Percentiles rank a stretch among this genome's conserved stretches.
Conservation (phyloP, 2,113 vertebrate species). For the Paramisgurnus dabryanus region DNA sequence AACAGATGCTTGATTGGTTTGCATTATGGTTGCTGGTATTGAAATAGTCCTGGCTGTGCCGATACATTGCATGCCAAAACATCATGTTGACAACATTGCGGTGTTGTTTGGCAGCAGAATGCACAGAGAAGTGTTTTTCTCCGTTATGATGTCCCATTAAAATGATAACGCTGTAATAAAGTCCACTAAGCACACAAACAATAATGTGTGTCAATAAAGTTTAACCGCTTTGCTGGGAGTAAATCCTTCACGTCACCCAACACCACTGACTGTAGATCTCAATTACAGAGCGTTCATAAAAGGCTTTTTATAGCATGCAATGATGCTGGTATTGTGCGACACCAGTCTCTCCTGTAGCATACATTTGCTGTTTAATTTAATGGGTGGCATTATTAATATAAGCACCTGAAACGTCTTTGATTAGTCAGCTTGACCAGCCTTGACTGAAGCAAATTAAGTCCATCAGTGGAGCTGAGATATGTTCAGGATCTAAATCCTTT, state of each 20-base stretch:
- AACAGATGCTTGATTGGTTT: neutral
- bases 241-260: constrained; percentile 16
- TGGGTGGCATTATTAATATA: constrained; percentile 49
- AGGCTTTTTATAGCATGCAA: constrained; percentile 36
- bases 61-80: neutral
- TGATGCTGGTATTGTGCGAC: neutral
- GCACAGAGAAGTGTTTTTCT: constrained; percentile 1
- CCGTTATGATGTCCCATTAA: constrained; percentile 35
- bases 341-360: neutral
- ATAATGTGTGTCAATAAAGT: constrained; percentile 13
- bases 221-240: constrained; percentile 9
- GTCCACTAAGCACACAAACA: neutral
- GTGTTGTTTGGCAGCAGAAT: constrained; percentile 11
- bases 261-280: constrained; percentile 24
- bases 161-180: constrained; percentile 27
- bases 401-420: constrained; percentile 47
- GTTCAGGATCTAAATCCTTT: neutral
- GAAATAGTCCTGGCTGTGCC: neutral
- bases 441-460: neutral
- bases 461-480: constrained; percentile 5
- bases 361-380: constrained; percentile 46
- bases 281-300: constrained; percentile 41
- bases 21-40: constrained; percentile 10
- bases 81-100: constrained; percentile 1
- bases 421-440: constrained; percentile 30